Base-by-base conservation (phyloP, 2,888 invertebrate genomes). In the Bimastos eiseni region DNA sequence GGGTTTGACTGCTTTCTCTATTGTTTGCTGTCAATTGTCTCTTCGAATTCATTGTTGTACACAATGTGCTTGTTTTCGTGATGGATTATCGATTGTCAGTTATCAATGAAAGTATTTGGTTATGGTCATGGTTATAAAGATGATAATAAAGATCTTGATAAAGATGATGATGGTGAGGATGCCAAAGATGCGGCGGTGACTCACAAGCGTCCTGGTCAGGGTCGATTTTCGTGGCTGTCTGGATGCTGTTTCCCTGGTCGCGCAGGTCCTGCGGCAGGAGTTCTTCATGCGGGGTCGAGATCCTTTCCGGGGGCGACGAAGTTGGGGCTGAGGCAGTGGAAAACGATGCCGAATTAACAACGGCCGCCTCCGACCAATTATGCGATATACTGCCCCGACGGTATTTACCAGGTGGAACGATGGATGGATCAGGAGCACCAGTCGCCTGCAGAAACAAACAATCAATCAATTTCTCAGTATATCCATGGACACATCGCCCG, bases 361-460 rank as follows among this genome's bases (percentile, higher is more conserved):
- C 86, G 21, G 91, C 84, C 1, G 91, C 91, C 37, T 92, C 92
- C 33, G 91, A 91, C 92, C 92, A 92, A 41, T 49, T 89, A 70
- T 92, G 92, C 3, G 91, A 91, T n/a, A 92, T 55, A 83, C 91
- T 91, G 24, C 91, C 89, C 38, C 92, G 86, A 38, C 92, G 89
- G 90, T 92, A 92, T n/a, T 90, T 84, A 15, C 92, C 92, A 36
- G 92, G 92, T 15, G 92, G 92, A 30, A 92, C 92, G 21, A 88
- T 44, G n/a, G 91, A 89, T 34, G 89, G 91, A 88, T 92, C 92
- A 24, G 86, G 70, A 1, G 90, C 49, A 24, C 86, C 86, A 17
- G 86, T 86, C 86, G 34, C 37, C 86, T 86, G 19, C 21, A 86
- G 5, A 15, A 21, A 89, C 89, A 37, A 21, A 70, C 70, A 70